Percentiles rank a stretch among this genome's conserved stretches.
Conservation (phyloP, 2,888 invertebrate species). For the Bombylius major region DNA sequence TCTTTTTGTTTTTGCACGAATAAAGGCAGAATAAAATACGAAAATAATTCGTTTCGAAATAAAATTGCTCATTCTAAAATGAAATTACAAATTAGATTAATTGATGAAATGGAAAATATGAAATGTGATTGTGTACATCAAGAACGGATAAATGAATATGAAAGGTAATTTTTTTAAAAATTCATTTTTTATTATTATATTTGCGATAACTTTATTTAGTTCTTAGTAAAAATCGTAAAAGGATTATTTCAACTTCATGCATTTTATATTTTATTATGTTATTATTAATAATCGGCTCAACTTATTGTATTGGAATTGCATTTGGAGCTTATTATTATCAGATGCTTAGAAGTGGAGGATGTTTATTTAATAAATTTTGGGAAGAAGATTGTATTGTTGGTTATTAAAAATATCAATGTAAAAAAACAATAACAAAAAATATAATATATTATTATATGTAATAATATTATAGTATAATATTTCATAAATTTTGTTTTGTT, state of each 20-base stretch:
- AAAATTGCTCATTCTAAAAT: not conserved
- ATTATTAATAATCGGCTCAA: not conserved
- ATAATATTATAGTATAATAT: too few species aligned
- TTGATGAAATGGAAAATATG: conserved; percentile 7
- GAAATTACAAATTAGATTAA: conserved; percentile 5
- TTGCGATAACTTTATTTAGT: not conserved
- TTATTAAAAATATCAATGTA: not conserved
- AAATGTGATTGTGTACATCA: conserved; percentile 8
- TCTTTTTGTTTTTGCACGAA: too few species aligned
- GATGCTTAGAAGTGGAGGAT: not conserved
- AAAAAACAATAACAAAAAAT: too few species aligned
- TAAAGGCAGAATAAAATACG: too few species aligned
- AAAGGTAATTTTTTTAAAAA: conserved; percentile 2
- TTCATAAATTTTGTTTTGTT: too few species aligned
- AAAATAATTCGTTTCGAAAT: too few species aligned
- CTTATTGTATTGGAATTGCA: not conserved
- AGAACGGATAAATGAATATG: conserved; percentile 5
- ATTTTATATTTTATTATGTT: not conserved
- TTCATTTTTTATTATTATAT: not conserved
- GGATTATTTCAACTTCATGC: not conserved
- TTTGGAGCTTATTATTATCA: not conserved
- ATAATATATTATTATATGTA: too few species aligned
- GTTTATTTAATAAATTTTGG: not conserved
- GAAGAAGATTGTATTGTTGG: not conserved
- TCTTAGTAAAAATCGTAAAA: not conserved